Evolutionary conservation across 1,140 invertebrate genomes (phyloP).

Genomic region (Nasonia vitripennis): DNA sequence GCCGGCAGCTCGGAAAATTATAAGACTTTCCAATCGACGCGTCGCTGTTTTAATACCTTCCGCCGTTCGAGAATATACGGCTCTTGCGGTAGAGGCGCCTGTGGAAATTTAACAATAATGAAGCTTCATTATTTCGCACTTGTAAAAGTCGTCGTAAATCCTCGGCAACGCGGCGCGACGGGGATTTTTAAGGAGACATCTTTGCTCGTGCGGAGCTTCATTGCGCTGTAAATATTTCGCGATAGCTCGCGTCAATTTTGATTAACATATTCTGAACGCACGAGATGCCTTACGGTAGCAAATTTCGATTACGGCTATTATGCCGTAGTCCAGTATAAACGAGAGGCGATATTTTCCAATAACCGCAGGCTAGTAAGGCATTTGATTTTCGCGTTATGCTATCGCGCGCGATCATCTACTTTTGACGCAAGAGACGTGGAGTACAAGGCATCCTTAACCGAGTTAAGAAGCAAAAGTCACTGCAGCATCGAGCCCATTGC

Average conservation of each 20-base stretch:
- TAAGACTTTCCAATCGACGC: conserved; percentile 36
- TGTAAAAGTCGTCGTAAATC: neutral
- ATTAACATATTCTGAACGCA: no score
- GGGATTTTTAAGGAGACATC: neutral
- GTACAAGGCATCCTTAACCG: conserved; percentile 4
- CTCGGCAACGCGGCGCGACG: neutral
- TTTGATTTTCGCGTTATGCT: no score
- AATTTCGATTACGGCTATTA: no score
- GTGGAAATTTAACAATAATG: neutral
- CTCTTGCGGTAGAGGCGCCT: neutral
- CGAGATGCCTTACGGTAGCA: no score
- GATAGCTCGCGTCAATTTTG: neutral
- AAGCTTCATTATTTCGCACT: neutral
- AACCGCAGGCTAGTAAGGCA: no score
- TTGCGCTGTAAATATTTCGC: neutral
- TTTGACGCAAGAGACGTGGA: no score
- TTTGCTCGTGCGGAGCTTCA: neutral
- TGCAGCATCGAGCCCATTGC: neutral
- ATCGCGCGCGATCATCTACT: no score
- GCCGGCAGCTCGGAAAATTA: conserved; percentile 7
- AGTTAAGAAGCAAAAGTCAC: neutral
- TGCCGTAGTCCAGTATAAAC: no score
- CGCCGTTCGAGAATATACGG: neutral
- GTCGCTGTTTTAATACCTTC: conserved; percentile 19
- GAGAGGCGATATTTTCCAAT: no score